Evolutionary conservation across 2,797 vertebrate species (phyloP).

Genomic region (Periophthalmus magnuspinnatus): DNA sequence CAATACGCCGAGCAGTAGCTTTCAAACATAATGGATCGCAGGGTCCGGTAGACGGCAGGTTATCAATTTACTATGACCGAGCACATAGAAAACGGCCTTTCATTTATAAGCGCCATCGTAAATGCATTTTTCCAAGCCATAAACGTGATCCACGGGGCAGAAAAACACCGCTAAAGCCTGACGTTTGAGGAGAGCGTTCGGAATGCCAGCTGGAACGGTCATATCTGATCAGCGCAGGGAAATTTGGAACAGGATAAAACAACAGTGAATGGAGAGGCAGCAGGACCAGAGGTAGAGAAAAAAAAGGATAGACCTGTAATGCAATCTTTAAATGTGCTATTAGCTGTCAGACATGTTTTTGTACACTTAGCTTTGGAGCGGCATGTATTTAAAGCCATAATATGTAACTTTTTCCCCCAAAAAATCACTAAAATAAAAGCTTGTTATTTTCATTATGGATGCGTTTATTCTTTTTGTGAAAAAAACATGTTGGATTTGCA

Average conservation of each 20-base stretch:
- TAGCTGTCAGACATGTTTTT: background rate
- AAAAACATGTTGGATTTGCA: no score
- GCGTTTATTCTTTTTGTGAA: background rate
- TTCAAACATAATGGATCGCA: constrained; percentile 45
- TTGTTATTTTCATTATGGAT: background rate
- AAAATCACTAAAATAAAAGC: background rate
- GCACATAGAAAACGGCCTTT: constrained; percentile 35
- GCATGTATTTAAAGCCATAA: no score
- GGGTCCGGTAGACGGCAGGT: constrained; percentile 14
- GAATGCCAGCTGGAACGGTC: background rate
- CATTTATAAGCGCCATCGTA: constrained; percentile 23
- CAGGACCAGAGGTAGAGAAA: background rate
- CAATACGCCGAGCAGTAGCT: constrained; percentile 34
- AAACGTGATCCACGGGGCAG: constrained; percentile 16
- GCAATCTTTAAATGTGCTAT: background rate
- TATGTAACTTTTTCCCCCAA: background rate
- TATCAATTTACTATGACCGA: constrained; percentile 43
- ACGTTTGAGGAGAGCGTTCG: constrained; percentile 20
- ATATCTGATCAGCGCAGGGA: background rate
- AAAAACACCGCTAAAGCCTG: constrained; percentile 14
- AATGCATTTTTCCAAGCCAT: constrained; percentile 30
- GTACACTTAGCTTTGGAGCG: no score
- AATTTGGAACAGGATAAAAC: background rate
- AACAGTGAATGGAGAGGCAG: background rate
- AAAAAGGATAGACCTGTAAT: background rate